A percentile compares a stretch with the other conserved stretches of the same genome.
Conservation (phyloP, 2,113 vertebrate genomes). For the Hippocampus comes region DNA sequence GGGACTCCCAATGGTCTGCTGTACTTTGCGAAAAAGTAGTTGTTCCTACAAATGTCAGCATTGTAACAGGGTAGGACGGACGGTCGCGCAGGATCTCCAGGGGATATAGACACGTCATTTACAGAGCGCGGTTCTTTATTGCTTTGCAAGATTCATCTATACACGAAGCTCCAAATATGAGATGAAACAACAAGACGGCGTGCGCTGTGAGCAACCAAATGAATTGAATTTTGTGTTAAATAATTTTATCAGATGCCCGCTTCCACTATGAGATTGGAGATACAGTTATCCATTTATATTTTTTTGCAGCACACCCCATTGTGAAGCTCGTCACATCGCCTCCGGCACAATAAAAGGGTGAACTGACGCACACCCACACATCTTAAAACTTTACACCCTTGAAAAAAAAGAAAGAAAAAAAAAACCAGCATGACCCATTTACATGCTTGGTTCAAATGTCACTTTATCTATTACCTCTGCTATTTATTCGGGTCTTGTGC, state of each 20-base stretch:
- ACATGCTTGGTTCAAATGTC: constrained; percentile 25
- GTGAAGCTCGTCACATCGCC: constrained; percentile 11
- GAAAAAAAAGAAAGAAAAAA: neutral
- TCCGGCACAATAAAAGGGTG: constrained; percentile 13
- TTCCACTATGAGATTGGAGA: neutral
- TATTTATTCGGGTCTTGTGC: constrained; percentile 18
- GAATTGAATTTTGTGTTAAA: constrained; percentile 5
- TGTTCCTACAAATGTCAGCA: constrained; percentile 48
- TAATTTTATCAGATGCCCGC: neutral
- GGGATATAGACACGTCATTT: constrained; percentile 18
- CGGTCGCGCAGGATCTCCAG: constrained; percentile 23
- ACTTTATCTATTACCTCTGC: constrained; percentile 18
- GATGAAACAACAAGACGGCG: neutral
- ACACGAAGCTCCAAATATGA: neutral
- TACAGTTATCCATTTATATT: constrained; percentile 3
- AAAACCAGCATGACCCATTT: constrained; percentile 6
- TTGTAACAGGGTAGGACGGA: constrained; percentile 32
- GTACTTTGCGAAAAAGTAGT: neutral
- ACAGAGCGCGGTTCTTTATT: constrained; percentile 13
- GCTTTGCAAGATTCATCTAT: neutral
- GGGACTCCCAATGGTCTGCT: neutral
- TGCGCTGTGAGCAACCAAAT: neutral
- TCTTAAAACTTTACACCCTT: constrained; percentile 27
- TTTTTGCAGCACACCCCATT: constrained; percentile 15
- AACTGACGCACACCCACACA: constrained; percentile 17